phyloP scores from a whole-genome alignment of 2,113 vertebrate genomes.

The Carassius auratus region DNA sequence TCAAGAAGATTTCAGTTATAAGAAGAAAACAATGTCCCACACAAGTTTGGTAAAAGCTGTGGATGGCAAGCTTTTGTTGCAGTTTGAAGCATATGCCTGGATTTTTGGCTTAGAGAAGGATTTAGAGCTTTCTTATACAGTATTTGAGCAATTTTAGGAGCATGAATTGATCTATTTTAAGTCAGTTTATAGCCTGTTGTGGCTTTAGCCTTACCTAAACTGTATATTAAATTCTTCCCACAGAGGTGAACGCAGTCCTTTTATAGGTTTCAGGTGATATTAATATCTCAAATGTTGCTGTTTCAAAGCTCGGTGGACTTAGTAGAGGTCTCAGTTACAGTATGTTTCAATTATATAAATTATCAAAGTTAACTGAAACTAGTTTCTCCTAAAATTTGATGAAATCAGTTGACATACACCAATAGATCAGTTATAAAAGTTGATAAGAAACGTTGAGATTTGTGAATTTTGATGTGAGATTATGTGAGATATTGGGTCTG shows the following conservation, averaged over 20 bases:
- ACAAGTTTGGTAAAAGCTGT: neutral
- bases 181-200: neutral
- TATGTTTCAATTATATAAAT: too few species aligned
- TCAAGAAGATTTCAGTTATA: neutral
- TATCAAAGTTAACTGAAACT: neutral
- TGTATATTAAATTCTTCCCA: too few species aligned
- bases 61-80: slow-evolving; percentile 11
- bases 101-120: neutral
- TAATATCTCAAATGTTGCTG: neutral
- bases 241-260: neutral
- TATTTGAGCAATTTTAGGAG: neutral
- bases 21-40: neutral
- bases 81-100: slow-evolving; percentile 29
- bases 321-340: neutral
- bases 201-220: neutral
- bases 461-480: neutral
- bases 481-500: neutral
- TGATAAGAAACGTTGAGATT: neutral
- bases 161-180: neutral
- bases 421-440: too few species aligned
- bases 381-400: neutral
- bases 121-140: neutral
- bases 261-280: neutral
- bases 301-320: neutral
- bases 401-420: neutral